These are phyloP conservation scores for Pantala flavescens DNA, from an alignment of 1,140 invertebrate genomes.

Conservation along the genomic window DNA sequence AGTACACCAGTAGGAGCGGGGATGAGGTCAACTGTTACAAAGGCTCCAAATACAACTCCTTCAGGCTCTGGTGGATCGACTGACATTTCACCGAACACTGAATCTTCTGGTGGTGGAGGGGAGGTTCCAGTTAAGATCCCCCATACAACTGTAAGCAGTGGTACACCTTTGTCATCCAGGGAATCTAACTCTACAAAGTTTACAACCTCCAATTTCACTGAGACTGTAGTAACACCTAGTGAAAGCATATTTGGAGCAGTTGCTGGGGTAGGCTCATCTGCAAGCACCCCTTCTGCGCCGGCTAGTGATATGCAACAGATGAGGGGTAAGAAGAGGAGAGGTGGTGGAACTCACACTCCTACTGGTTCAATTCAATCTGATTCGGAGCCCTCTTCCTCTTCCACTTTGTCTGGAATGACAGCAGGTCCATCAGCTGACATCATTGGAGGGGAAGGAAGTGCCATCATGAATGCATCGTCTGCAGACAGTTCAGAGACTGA, in stretches of 20 bases:
- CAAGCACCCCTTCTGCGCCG: not conserved
- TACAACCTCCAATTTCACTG: slow-evolving; percentile 26
- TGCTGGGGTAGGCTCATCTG: not conserved
- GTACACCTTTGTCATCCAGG: slow-evolving; percentile 11
- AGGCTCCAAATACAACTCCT: not conserved
- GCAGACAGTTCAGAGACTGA: not conserved
- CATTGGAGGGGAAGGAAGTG: not conserved
- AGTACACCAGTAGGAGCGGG: not conserved
- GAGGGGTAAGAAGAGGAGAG: not conserved
- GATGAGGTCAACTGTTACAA: not conserved
- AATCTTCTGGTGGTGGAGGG: not conserved
- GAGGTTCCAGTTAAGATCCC: not conserved
- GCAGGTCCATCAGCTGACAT: not conserved
- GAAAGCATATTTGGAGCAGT: slow-evolving; percentile 29
- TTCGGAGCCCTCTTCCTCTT: slow-evolving; percentile 10
- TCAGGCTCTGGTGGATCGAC: slow-evolving; percentile 15
- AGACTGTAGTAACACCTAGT: slow-evolving; percentile 27
- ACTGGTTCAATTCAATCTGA: slow-evolving; percentile 16
- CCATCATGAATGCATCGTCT: not conserved
- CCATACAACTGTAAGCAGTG: not conserved
- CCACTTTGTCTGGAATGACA: not conserved
- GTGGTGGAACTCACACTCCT: not conserved
- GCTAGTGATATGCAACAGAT: not conserved
- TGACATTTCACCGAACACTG: slow-evolving; percentile 11
- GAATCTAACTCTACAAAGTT: slow-evolving; percentile 21